A percentile compares a stretch with the other conserved stretches of the same genome.
Conservation (phyloP, 2,113 vertebrate genomes). For the Nannobrachium achirus region DNA sequence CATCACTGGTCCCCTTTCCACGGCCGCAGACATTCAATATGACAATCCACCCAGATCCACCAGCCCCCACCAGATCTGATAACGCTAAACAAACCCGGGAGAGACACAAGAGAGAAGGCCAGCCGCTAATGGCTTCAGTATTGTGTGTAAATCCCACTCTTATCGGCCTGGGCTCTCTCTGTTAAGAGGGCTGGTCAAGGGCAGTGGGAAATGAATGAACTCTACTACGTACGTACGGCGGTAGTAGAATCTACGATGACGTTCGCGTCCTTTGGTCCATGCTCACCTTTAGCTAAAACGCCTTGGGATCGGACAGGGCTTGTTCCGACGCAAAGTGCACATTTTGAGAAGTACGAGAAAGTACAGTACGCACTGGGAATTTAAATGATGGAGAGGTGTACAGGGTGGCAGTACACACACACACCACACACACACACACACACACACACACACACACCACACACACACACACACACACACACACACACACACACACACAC, state of each 20-base stretch:
- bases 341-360: too few relatives aligned
- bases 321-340: background rate
- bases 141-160: constrained; percentile 78
- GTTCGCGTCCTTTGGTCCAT: constrained; percentile 2
- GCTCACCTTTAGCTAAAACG: constrained; percentile 38
- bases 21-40: constrained; percentile 75
- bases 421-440: background rate
- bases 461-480: constrained; percentile 2
- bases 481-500: background rate
- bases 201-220: constrained; percentile 62
- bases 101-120: constrained; percentile 52
- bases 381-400: too few relatives aligned
- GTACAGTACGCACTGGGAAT: too few relatives aligned
- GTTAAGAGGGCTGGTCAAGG: constrained; percentile 76
- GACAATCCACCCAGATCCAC: constrained; percentile 65
- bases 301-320: constrained; percentile 25
- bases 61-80: constrained; percentile 73
- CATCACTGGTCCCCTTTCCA: constrained; percentile 76
- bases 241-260: background rate
- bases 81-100: constrained; percentile 72
- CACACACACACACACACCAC: background rate
- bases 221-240: constrained; percentile 29
- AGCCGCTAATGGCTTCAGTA: constrained; percentile 74
- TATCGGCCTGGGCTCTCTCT: constrained; percentile 69
- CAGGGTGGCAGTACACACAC: background rate